These are phyloP conservation scores for Zalophus californianus DNA, from an alignment of 2,797 vertebrate species.

Conservation along the genomic window DNA sequence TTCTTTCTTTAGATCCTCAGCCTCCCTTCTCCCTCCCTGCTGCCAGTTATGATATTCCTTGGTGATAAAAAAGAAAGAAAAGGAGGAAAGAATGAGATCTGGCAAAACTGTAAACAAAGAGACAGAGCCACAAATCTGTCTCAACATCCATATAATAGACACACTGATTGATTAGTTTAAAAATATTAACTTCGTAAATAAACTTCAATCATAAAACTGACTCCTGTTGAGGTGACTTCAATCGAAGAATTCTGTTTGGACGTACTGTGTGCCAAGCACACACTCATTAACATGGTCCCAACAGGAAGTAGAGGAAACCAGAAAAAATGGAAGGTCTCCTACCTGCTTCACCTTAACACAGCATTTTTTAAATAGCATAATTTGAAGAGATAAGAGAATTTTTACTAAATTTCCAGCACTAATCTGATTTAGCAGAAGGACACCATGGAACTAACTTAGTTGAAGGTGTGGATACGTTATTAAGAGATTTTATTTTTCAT, in stretches of 20 bases:
- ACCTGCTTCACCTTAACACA: neutral
- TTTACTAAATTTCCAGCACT: neutral
- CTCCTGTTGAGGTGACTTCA: neutral
- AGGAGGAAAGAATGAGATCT: neutral
- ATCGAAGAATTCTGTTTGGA: neutral
- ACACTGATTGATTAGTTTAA: neutral
- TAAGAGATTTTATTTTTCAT: neutral
- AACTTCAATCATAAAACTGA: neutral
- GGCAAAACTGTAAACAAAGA: neutral
- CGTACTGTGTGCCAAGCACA: neutral
- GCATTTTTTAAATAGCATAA: neutral
- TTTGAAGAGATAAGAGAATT: neutral
- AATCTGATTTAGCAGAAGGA: neutral
- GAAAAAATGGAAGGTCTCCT: neutral
- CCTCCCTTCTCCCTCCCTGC: neutral
- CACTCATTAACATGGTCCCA: neutral
- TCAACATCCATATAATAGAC: neutral
- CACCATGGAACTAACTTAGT: neutral
- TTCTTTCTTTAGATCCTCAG: neutral
- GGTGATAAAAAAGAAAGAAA: neutral
- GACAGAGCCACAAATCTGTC: neutral
- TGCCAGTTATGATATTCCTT: neutral
- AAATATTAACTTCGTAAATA: neutral
- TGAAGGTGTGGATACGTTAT: neutral
- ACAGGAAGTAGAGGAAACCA: neutral